These are phyloP conservation scores for Polypedilum pembai DNA, from an alignment of 1,140 invertebrate genomes.

Conservation along the genomic window DNA sequence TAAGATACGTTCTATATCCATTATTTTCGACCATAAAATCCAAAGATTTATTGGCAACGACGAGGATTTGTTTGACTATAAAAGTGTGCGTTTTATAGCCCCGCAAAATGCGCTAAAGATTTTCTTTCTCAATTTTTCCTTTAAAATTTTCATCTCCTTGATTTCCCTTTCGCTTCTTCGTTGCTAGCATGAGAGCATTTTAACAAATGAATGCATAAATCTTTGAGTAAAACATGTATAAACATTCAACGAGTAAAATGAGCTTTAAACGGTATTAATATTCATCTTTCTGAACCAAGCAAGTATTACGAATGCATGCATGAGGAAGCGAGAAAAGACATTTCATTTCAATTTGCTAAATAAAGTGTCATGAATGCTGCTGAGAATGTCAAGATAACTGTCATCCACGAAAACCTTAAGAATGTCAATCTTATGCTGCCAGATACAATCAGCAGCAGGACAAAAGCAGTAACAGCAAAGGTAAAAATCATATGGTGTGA, in stretches of 20 bases:
- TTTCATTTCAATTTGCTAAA: background rate
- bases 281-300: background rate
- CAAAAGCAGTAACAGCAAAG: too few species aligned
- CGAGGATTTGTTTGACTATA: slow-evolving; percentile 28
- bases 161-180: background rate
- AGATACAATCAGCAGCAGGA: slow-evolving; percentile 12
- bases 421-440: background rate
- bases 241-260: background rate
- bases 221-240: background rate
- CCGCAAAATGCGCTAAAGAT: background rate
- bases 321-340: too few species aligned
- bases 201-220: slow-evolving; percentile 12
- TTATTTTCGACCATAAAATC: slow-evolving; percentile 22
- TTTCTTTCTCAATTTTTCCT: background rate
- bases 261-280: background rate
- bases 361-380: background rate
- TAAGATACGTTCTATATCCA: slow-evolving; percentile 17
- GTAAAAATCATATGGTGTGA: too few species aligned
- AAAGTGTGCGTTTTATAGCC: slow-evolving; percentile 26
- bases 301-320: too few species aligned
- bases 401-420: slow-evolving; percentile 5
- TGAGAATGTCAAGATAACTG: slow-evolving; percentile 12
- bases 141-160: background rate
- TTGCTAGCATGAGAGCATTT: too few species aligned
- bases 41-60: slow-evolving; percentile 26